Evolutionary conservation across 2,113 vertebrate species (phyloP), one percentile per base, ranked within the genome.

Genomic region (Protobothrops mucrosquamatus): DNA sequence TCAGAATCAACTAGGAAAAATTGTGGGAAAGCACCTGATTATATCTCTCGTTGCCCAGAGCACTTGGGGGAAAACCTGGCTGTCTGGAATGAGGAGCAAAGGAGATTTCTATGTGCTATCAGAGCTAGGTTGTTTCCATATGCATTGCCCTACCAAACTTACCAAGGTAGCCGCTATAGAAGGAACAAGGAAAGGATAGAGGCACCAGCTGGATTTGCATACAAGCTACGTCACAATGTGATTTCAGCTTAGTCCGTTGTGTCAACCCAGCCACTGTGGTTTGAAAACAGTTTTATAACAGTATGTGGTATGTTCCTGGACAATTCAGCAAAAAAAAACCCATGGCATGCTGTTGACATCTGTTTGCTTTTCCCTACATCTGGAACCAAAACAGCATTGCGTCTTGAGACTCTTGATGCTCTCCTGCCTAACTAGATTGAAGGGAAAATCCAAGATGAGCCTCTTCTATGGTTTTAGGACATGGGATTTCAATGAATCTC

Each of bases 1-100:
- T 99, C 98, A 0, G 98, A 99, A 93, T 99, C 99, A 97, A 99
- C 99, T 99, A 87, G 2, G 85, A 24, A 51, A 39, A 89, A 93
- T 54, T 59, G 93, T 24, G 59, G 6, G 29, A n/a, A 24, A 48
- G 26, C 24, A 7, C 55, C 93, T 0, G 12, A 3, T 22, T 9
- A 4, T 9, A 61, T 6, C 0, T 15, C 18, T 14, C 7, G 2
- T 26, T 69, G 10, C 4, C 26, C 7, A 15, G 87, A 89, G 52
- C 1, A 39, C n/a, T 8, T 43, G n/a, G 34, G 23, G 34, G 29
- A 26, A 4, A 85, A 24, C 0, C 1, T 39, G 57, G 57, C 22
- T 23, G 26, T 14, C 18, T 26, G 3, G 59, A 46, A 43, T 81
- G 18, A 43, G 18, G 74, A 3, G 74, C 74, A 43, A 81, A 81